A percentile compares a stretch with the other conserved stretches of the same genome.
phyloP scores from a whole-genome alignment of 2,888 invertebrate genomes.

The Drosophila histrio region DNA sequence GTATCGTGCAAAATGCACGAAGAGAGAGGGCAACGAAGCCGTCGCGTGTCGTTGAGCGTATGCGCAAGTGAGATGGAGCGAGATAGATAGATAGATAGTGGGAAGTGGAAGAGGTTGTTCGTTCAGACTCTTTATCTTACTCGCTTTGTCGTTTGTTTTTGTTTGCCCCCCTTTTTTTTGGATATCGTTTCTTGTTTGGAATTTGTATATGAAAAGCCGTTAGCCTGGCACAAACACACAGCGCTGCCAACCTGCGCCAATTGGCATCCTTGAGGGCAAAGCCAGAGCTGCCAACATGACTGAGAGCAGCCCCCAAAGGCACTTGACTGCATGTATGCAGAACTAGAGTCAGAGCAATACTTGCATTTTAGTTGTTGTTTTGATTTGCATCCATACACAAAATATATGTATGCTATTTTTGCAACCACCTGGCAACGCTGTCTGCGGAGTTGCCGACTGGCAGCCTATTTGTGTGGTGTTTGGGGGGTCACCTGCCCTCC shows the following conservation, averaged over 20 bases:
- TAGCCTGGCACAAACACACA: conserved; percentile 50
- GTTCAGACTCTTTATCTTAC: conserved; percentile 54
- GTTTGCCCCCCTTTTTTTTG: conserved; percentile 53
- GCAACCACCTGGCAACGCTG: conserved; percentile 35
- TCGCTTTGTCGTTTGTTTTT: conserved; percentile 70
- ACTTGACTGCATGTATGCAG: conserved; percentile 24
- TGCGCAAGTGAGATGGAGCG: conserved; percentile 47
- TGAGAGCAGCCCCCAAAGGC: conserved; percentile 27
- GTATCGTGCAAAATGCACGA: conserved; percentile 69
- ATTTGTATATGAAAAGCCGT: conserved; percentile 65
- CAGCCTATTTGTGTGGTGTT: neutral
- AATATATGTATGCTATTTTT: conserved; percentile 12
- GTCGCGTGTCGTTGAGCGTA: conserved; percentile 22
- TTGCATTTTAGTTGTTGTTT: conserved; percentile 52
- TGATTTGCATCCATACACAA: conserved; percentile 47
- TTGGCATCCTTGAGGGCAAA: conserved; percentile 65
- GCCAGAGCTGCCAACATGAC: conserved; percentile 46
- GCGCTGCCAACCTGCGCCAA: conserved; percentile 71
- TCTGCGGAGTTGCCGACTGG: conserved; percentile 4
- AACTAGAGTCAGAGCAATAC: conserved; percentile 9
- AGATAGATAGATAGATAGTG: conserved; percentile 19
- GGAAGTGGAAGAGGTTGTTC: conserved; percentile 34
- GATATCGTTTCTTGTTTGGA: conserved; percentile 47
- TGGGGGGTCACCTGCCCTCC: neutral
- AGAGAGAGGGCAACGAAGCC: conserved; percentile 23